Conservation (phyloP, 2,888 invertebrate species). For the Luffia ferchaultella region DNA sequence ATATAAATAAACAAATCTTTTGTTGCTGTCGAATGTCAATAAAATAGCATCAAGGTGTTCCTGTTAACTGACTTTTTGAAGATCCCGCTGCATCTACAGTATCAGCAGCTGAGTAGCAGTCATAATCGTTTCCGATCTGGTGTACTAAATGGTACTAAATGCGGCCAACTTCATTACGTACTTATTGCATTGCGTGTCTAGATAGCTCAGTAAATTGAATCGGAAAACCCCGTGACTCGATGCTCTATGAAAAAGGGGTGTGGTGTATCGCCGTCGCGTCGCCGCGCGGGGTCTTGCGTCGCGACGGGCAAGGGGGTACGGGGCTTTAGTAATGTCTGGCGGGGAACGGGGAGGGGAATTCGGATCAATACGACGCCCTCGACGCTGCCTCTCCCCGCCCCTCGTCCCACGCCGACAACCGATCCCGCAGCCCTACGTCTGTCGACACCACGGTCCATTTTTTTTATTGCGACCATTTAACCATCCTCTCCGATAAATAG, state of each 20-base stretch:
- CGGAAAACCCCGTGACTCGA: slow-evolving; percentile 63
- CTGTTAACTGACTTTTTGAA: no score
- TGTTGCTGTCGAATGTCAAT: no score
- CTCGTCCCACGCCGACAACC: slow-evolving; percentile 33
- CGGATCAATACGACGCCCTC: slow-evolving; percentile 41
- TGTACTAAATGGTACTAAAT: no score
- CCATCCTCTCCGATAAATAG: slow-evolving; percentile 54
- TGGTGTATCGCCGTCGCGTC: slow-evolving; percentile 36
- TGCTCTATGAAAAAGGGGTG: slow-evolving; percentile 54
- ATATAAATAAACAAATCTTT: no score
- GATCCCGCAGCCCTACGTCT: slow-evolving; percentile 61
- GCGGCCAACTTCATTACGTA: neutral
- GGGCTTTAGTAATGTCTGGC: slow-evolving; percentile 21
- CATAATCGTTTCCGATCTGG: no score
- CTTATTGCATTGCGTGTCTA: neutral
- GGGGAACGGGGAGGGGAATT: slow-evolving; percentile 14
- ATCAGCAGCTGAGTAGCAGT: no score
- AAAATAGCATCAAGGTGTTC: no score
- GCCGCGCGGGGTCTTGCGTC: slow-evolving; percentile 8
- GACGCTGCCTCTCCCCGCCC: slow-evolving; percentile 36
- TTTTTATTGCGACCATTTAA: slow-evolving; percentile 57
- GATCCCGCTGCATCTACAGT: no score
- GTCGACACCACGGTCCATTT: slow-evolving; percentile 60
- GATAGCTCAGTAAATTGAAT: slow-evolving; percentile 36
- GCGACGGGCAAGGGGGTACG: slow-evolving; percentile 19